These are phyloP conservation scores for Danio albolineatus DNA, from an alignment of 2,797 vertebrate genomes.

Conservation along the genomic window DNA sequence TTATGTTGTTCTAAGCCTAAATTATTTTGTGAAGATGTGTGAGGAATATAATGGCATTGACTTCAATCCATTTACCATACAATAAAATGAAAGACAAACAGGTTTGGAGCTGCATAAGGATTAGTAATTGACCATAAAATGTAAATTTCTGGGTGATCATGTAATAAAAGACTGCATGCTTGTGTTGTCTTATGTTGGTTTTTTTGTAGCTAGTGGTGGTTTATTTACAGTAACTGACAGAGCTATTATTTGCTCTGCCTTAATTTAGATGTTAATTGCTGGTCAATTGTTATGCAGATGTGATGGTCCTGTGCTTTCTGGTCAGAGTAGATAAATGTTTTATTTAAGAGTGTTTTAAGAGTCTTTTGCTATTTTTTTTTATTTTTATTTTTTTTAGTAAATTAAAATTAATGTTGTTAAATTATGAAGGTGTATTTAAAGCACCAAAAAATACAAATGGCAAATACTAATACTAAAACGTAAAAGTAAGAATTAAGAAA, in stretches of 20 bases:
- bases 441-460: no score
- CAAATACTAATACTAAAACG: no score
- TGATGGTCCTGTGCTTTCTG: not conserved
- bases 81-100: not conserved
- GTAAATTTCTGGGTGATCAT: not conserved
- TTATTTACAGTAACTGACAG: constrained; percentile 1
- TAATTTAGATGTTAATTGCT: constrained; percentile 16
- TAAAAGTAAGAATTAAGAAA: no score
- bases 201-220: not conserved
- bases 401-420: no score
- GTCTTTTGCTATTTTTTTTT: not conserved
- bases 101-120: not conserved
- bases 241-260: constrained; percentile 5
- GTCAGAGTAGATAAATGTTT: not conserved
- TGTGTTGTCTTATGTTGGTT: not conserved
- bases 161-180: not conserved
- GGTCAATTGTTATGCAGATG: constrained; percentile 5
- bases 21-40: not conserved
- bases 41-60: not conserved
- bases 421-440: no score
- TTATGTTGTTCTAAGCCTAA: not conserved
- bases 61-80: not conserved
- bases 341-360: not conserved
- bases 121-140: not conserved
- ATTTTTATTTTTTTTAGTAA: no score